phyloP scores from a whole-genome alignment of 2,888 invertebrate species.

The Cephonodes hylas region DNA sequence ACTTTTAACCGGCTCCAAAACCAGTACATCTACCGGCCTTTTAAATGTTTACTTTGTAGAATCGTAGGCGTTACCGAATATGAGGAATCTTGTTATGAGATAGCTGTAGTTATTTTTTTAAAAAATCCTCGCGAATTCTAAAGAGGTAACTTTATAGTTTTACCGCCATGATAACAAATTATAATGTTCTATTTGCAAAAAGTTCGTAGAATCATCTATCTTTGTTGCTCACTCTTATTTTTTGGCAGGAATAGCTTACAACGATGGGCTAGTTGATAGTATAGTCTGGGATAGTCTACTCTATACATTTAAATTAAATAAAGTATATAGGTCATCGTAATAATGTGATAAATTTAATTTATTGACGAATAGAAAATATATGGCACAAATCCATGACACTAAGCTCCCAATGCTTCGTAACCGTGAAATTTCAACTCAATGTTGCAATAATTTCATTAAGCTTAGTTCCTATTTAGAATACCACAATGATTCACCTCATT shows the following conservation, averaged over 20 bases:
- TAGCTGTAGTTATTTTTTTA: not conserved
- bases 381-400: no score
- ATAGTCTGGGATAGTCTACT: no score
- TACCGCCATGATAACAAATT: no score
- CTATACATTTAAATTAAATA: no score
- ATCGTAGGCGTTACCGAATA: conserved; percentile 23
- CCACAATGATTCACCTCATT: not conserved
- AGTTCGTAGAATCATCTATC: not conserved
- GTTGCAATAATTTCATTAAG: not conserved
- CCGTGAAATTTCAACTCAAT: not conserved
- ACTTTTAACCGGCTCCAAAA: conserved; percentile 16
- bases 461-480: not conserved
- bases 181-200: no score
- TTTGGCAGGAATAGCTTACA: no score
- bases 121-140: no score
- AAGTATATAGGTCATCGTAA: no score
- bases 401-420: not conserved
- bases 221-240: not conserved
- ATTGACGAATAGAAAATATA: no score
- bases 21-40: conserved; percentile 14
- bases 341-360: no score
- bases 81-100: not conserved
- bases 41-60: conserved; percentile 13
- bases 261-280: no score
- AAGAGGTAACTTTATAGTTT: no score